Conservation (phyloP, 2,797 vertebrate species). For the Otus scops region DNA sequence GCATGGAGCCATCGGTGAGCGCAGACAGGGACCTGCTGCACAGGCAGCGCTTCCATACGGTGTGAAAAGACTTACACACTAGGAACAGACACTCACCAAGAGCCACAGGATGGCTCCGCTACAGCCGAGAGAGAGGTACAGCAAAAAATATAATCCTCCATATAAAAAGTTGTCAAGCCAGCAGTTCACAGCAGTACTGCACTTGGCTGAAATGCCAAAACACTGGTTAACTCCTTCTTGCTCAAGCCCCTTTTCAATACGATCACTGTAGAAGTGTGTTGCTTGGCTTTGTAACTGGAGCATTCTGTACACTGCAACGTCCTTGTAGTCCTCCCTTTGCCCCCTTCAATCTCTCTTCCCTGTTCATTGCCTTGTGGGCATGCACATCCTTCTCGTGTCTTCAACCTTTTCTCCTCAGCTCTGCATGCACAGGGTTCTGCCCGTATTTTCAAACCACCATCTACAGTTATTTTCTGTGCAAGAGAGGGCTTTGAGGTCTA, state of each 20-base stretch:
- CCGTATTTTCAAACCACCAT: neutral
- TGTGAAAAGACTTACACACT: rapidly evolving
- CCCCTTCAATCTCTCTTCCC: neutral
- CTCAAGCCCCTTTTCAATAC: neutral
- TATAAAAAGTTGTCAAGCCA: neutral
- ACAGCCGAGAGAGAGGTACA: neutral
- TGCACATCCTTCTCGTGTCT: neutral
- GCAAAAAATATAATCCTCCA: neutral
- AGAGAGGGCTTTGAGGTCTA: neutral
- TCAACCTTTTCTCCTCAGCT: neutral
- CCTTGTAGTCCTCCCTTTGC: neutral
- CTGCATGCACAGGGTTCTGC: neutral
- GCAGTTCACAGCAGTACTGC: neutral
- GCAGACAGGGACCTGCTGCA: neutral
- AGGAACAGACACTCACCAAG: rapidly evolving
- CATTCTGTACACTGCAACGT: neutral
- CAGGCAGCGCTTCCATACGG: rapidly evolving
- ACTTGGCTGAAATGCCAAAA: neutral
- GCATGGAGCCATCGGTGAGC: rapidly evolving
- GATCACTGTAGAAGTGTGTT: rapidly evolving
- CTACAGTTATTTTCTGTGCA: neutral
- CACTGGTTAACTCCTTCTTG: neutral
- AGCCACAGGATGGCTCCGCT: neutral
- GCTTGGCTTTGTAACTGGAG: neutral
- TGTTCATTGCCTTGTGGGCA: rapidly evolving